Base-by-base conservation (phyloP, 2,888 invertebrate genomes). In the Phyto melanocephala region DNA sequence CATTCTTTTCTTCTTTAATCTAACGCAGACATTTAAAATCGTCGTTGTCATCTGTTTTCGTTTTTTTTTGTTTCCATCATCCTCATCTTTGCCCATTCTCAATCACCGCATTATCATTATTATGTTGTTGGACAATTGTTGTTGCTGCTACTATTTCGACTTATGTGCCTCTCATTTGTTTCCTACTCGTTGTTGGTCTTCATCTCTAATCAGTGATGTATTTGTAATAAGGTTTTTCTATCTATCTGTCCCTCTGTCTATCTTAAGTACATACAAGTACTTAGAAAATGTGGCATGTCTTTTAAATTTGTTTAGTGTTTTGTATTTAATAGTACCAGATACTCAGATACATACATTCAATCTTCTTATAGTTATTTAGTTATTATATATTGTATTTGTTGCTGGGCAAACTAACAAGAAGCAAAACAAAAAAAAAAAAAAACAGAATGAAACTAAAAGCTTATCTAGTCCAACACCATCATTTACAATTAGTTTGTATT, bases 381-480 rank as follows among this genome's bases (percentile, higher is more conserved):
- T 40, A 20, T 47, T 15, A n/a, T n/a, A n/a, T n/a, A 13, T 63
- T 63, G 37, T 74, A 68, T 40, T 70, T 13, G 70, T 54, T 70
- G 42, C 42, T 54, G 52, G 62, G 68, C 28, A 62, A 68, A 72
- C 24, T 3, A 28, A 28, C 4, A 28, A 28, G 3, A 28, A 28
- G 4, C 3, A 28, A 6, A 28, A 6, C 4, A 6, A 28, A 28
- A 72, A 42, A 6, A 28, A 28, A 6, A 28, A 28, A 5, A 28
- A 28, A 3, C 3, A 28, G 28, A 28, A 6, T 3, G 28, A 28
- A 28, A 28, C 28, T 28, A 28, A 28, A 33, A 35, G 65, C 67
- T 72, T 72, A 79, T 79, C 72, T 79, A 79, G 79, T 72, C 50
- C 65, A 79, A 74, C 79, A 67, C 62, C 72, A 74, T 52, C 60